phyloP scores from a whole-genome alignment of 2,113 vertebrate genomes.

The Delphinapterus leucas region DNA sequence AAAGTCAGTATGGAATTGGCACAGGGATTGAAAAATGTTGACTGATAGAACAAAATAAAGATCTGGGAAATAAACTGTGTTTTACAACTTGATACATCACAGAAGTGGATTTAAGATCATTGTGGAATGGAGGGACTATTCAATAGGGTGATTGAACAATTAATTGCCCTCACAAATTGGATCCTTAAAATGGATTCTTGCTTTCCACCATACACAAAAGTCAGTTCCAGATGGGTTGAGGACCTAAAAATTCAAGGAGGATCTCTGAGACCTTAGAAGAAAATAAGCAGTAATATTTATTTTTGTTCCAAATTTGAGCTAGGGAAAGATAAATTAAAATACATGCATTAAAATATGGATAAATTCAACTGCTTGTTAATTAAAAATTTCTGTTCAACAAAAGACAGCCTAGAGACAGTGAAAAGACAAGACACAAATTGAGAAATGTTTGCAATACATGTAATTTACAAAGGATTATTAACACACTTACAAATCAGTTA shows the following conservation, averaged over 20 bases:
- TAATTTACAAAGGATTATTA: slow-evolving; percentile 10
- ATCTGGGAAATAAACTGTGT: neutral
- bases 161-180: neutral
- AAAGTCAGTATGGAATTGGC: neutral
- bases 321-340: slow-evolving; percentile 23
- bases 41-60: slow-evolving; percentile 10
- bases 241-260: neutral
- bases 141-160: neutral
- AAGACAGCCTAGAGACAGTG: neutral
- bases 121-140: neutral
- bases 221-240: neutral
- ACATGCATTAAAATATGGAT: neutral
- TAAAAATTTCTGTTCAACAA: neutral
- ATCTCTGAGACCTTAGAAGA: neutral
- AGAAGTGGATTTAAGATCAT: neutral
- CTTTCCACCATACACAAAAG: neutral
- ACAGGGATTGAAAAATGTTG: neutral
- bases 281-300: neutral
- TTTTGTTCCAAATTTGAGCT: neutral
- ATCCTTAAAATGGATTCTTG: slow-evolving; percentile 33
- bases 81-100: slow-evolving; percentile 29
- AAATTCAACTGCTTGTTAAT: neutral
- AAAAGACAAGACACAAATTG: neutral
- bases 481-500: neutral
- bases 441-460: neutral